Evolutionary conservation across 2,797 vertebrate species (phyloP), one percentile per base, ranked within the genome.

Genomic region (Pterois miles): DNA sequence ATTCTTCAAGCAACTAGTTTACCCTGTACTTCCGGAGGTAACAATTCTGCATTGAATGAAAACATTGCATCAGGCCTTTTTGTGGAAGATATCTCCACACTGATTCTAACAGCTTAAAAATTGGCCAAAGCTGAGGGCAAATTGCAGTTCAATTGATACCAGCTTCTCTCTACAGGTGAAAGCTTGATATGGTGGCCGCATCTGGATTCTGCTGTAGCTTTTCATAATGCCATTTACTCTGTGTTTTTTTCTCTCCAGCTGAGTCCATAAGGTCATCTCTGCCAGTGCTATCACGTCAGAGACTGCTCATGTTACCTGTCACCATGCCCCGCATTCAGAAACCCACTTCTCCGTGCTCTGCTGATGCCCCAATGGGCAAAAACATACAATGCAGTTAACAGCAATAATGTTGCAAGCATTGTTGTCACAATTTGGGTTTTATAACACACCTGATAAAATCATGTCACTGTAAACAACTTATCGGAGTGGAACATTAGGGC

Each of bases 51-150:
- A 31, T 14, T 60, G 23, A n/a, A n/a, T 60, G 22, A 65, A 34
- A 53, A 34, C 2, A 20, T 23, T 38, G 33, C 59, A 59, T 33
- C 23, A 6, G 5, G 52, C 10, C 31, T 43, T 58, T 58, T 22
- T 22, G 46, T 50, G 46, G 16, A 50, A 11, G 8, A 71, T 11
- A 50, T 52, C 29, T 22, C 56, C 12, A 31, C 66, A 40, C 54
- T 56, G 60, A 65, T 63, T 63, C 33, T 1, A 80, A 72, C 68
- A 48, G 53, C 43, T 14, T 38, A 54, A 52, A 46, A 72, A 73
- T 25, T 53, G 72, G 22, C 46, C 31, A 20, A 36, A 34, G 38
- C 60, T 40, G 65, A 64, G 60, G 34, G 46, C 8, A n/a, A 77
- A 54, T 60, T 7, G 3, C 29, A 54, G 58, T 60, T 27, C 22